Conservation (phyloP, 1,140 invertebrate genomes). For the Octopus sinensis region DNA sequence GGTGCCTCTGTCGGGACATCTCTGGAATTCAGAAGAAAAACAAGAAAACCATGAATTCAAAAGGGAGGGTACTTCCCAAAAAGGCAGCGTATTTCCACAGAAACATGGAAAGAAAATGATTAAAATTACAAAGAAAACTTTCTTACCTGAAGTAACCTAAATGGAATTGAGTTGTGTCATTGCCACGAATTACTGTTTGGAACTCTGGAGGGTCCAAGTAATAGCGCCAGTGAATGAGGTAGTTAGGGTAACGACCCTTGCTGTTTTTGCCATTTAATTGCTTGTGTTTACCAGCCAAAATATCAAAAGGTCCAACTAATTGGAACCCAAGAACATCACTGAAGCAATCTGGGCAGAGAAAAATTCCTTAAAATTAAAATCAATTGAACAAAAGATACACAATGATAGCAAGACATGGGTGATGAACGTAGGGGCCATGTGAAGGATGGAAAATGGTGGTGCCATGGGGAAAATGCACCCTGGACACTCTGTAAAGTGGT, state of each 20-base stretch:
- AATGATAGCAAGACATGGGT: too few relatives aligned
- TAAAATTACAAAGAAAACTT: not conserved
- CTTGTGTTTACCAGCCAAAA: slow-evolving; percentile 69
- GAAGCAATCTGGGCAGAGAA: slow-evolving; percentile 63
- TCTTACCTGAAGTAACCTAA: slow-evolving; percentile 78
- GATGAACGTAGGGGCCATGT: too few relatives aligned
- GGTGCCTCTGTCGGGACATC: slow-evolving; percentile 75
- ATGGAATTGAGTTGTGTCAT: slow-evolving; percentile 71
- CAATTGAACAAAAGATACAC: not conserved
- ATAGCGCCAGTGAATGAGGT: slow-evolving; percentile 77
- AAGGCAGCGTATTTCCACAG: not conserved
- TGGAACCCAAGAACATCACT: slow-evolving; percentile 65
- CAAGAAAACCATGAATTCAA: not conserved
- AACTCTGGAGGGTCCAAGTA: slow-evolving; percentile 93
- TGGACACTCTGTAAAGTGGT: too few relatives aligned
- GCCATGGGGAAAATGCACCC: too few relatives aligned
- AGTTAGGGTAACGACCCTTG: slow-evolving; percentile 65
- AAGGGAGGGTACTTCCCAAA: not conserved
- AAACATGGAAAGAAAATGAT: not conserved
- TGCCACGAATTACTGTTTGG: slow-evolving; percentile 62
- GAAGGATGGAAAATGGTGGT: too few relatives aligned
- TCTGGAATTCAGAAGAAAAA: slow-evolving; percentile 39
- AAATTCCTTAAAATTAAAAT: slow-evolving; percentile 1
- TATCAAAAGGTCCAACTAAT: slow-evolving; percentile 84
- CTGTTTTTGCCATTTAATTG: slow-evolving; percentile 54